Percentiles rank a stretch among this genome's conserved stretches.
Conservation (phyloP, 2,888 invertebrate species). For the Ashinkailepas kermadecensis region DNA sequence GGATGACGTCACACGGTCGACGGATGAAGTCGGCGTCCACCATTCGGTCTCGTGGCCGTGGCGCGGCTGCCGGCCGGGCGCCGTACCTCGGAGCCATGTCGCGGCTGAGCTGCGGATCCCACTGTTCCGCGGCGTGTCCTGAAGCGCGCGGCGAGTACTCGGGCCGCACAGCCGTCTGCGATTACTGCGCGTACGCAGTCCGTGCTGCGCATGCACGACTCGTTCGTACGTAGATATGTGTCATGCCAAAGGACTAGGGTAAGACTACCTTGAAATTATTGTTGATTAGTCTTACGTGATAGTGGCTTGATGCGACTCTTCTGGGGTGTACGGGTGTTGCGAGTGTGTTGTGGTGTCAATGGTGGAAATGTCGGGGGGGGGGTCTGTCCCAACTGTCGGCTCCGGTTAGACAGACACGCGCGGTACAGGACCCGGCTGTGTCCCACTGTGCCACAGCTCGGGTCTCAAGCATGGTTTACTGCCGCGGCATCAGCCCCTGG, state of each 20-base stretch:
- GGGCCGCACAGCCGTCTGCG: not conserved
- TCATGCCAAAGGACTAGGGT: slow-evolving; percentile 11
- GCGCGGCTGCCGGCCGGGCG: no score
- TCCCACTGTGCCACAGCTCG: no score
- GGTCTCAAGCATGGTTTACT: no score
- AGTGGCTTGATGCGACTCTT: not conserved
- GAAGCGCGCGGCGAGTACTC: not conserved
- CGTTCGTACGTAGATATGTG: not conserved
- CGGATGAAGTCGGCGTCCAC: no score
- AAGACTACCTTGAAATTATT: slow-evolving; percentile 8
- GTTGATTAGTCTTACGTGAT: slow-evolving; percentile 9
- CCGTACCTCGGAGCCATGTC: no score
- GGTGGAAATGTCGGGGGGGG: not conserved
- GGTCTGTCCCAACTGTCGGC: not conserved
- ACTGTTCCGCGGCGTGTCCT: not conserved
- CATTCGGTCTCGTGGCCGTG: no score
- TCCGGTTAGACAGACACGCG: not conserved
- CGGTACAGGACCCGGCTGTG: not conserved
- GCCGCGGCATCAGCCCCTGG: no score
- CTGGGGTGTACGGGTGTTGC: not conserved
- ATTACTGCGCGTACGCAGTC: not conserved
- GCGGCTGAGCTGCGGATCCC: not conserved
- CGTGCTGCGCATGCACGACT: not conserved
- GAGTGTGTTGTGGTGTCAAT: not conserved
- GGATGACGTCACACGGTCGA: no score